phyloP scores from a whole-genome alignment of 23 tunicate species.

The Corella eumyota region DNA sequence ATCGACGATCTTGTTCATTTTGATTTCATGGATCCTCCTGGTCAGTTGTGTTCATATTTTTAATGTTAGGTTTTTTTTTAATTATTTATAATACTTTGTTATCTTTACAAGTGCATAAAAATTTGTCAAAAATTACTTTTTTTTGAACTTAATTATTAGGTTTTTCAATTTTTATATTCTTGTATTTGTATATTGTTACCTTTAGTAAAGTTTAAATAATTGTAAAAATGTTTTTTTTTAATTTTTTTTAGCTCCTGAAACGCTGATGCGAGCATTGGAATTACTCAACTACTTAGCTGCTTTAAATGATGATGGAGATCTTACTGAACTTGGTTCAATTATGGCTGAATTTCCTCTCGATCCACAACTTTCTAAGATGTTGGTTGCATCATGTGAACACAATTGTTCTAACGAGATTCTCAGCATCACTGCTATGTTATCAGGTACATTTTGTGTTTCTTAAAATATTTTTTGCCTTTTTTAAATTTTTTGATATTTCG shows the following conservation, averaged over 20 bases:
- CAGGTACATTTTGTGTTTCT: slow-evolving; percentile 18
- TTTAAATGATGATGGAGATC: slow-evolving; percentile 93
- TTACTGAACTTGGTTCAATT: slow-evolving; percentile 92
- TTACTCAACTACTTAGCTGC: slow-evolving; percentile 92
- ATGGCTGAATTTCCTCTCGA: slow-evolving; percentile 99
- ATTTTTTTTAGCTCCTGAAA: slow-evolving; percentile 85
- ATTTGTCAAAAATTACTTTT: not conserved
- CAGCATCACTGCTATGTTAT: slow-evolving; percentile 89
- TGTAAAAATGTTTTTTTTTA: too few relatives aligned
- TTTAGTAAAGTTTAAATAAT: too few relatives aligned
- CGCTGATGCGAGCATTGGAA: slow-evolving; percentile 90
- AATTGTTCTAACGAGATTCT: slow-evolving; percentile 98
- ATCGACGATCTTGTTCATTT: slow-evolving; percentile 97
- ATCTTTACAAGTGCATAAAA: not conserved
- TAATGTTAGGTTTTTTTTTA: not conserved
- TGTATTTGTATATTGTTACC: not conserved
- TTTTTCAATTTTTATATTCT: too few relatives aligned
- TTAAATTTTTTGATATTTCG: too few relatives aligned
- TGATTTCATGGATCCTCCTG: slow-evolving; percentile 98
- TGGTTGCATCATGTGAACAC: slow-evolving; percentile 96
- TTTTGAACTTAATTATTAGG: too few relatives aligned
- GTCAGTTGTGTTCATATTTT: slow-evolving; percentile 14
- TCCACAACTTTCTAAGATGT: slow-evolving; percentile 96
- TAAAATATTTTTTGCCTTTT: not conserved
- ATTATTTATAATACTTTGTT: not conserved